Evolutionary conservation across 2,888 invertebrate species (phyloP), one percentile per base, ranked within the genome.

Genomic region (Calameuta pallipes): DNA sequence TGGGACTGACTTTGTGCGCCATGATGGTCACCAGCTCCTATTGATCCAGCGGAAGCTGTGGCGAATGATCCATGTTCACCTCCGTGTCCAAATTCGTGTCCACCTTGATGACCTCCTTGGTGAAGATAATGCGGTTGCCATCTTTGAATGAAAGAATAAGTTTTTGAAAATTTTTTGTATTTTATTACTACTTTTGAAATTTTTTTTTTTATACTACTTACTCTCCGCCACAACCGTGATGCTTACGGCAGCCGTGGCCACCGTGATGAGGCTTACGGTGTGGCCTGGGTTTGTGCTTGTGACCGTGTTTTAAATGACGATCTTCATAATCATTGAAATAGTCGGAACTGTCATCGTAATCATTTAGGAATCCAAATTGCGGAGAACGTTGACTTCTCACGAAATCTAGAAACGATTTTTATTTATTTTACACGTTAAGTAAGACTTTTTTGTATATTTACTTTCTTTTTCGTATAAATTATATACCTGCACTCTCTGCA

Each of bases 31-130:
- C 84, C 83, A 13, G 77, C 81, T 11, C 85, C 79, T 30, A 76
- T 30, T 15, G 85, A 85, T 78, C 87, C 88, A 69, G 88, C 84
- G 31, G 85, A 83, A 23, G 89, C 88, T 31, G 83, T 81, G n/a
- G 89, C 88, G 79, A 84, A 87, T 33, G 87, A 83, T 73, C 82
- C 81, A 75, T 82, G 79, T 69, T 84, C 80, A 69, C 78, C 79
- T 35, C 79, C 78, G 35, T 79, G 75, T 70, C 71, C 71, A 34
- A 31, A 1, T 71, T 71, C 33, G 6, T 70, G 33, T 70, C 70
- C 70, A 70, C 70, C 70, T 70, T 70, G 30, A 30, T 71, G 71
- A 11, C 71, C 71, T n/a, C 71, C 71, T 33, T 71, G 71, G n/a
- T 71, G 71, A 71, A 30, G 13, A 1, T 15, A 31, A 4, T 31